Conservation (phyloP, 2,113 vertebrate species). For the Entosphenus tridentatus region DNA sequence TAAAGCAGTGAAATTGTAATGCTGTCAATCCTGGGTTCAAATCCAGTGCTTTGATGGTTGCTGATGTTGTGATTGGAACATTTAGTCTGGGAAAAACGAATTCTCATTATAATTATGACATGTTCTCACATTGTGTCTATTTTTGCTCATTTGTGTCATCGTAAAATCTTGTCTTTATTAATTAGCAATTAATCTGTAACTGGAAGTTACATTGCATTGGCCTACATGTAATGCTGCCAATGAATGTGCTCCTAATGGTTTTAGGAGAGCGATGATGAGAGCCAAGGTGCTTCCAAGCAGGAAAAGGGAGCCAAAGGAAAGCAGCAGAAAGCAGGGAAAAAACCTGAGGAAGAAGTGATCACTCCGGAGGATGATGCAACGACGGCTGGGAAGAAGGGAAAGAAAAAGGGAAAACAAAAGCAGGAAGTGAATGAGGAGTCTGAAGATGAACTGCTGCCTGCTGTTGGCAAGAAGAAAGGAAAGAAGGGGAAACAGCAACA, state of each 20-base stretch:
- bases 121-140: not conserved
- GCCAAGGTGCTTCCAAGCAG: slow-evolving; percentile 29
- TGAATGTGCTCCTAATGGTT: not conserved
- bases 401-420: not conserved
- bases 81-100: too few species aligned
- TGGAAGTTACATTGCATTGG: not conserved
- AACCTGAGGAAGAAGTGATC: slow-evolving; percentile 9
- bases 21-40: too few species aligned
- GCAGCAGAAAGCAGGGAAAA: slow-evolving; percentile 31
- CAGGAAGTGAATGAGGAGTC: not conserved
- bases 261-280: slow-evolving; percentile 30
- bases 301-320: slow-evolving; percentile 53
- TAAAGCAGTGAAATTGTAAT: too few species aligned
- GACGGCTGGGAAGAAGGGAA: not conserved
- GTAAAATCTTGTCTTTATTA: not conserved
- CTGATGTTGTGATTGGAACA: too few species aligned
- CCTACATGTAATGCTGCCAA: not conserved
- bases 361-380: not conserved
- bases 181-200: not conserved
- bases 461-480: too few species aligned
- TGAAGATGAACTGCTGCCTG: not conserved
- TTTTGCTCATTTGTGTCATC: not conserved
- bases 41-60: too few species aligned
- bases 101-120: not conserved
- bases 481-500: too few species aligned